Evolutionary conservation across 1,140 invertebrate genomes (phyloP).

Genomic region (Eriocheir sinensis): DNA sequence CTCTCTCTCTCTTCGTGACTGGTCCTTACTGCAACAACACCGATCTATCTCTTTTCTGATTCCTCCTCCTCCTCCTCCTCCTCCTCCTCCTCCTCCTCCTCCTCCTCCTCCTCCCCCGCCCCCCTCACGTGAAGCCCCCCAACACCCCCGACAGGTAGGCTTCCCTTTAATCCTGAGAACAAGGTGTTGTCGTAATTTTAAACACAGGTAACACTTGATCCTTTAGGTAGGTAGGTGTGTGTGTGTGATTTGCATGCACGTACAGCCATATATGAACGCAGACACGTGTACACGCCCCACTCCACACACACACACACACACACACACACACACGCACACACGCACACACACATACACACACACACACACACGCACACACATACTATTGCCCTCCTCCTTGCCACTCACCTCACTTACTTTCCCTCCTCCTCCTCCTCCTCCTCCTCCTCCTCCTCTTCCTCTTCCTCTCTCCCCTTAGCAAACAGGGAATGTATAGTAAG

Average conservation of each 20-base stretch:
- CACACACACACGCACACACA: neutral
- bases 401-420: neutral
- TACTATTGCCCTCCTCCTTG: neutral
- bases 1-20: too few relatives aligned
- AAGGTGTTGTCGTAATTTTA: neutral
- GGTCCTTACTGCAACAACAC: too few relatives aligned
- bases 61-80: too few relatives aligned
- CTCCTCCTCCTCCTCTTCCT: neutral
- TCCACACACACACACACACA: neutral
- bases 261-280: neutral
- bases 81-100: neutral
- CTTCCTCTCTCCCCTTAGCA: neutral
- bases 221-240: neutral
- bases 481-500: neutral
- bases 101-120: neutral
- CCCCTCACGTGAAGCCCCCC: neutral
- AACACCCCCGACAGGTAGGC: neutral
- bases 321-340: neutral
- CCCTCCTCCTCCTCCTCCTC: neutral
- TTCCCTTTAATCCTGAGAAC: neutral
- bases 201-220: neutral
- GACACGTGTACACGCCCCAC: neutral
- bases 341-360: slow-evolving; percentile 13
- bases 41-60: too few relatives aligned
- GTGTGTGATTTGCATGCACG: neutral